Percentiles rank a stretch among this genome's conserved stretches.
These are phyloP conservation scores for Mamestra configurata DNA, from an alignment of 1,140 invertebrate genomes.

Conservation along the genomic window DNA sequence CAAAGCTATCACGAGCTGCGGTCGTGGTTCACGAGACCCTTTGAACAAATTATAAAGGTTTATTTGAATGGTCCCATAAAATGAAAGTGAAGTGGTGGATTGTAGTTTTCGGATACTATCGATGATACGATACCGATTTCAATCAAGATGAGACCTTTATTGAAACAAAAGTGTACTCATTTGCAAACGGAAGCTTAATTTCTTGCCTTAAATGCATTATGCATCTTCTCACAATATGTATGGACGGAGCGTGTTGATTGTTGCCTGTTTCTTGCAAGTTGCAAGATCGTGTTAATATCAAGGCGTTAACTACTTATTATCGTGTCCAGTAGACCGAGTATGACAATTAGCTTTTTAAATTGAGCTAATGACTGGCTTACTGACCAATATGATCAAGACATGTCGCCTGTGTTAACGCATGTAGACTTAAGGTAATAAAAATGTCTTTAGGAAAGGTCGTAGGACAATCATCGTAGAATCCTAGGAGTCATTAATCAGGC, in stretches of 20 bases:
- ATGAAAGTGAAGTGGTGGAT: too few relatives aligned
- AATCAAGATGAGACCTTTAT: background rate
- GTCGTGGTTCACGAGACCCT: too few relatives aligned
- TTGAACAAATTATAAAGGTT: too few relatives aligned
- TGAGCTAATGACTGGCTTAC: background rate
- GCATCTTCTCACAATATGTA: background rate
- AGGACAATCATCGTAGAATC: background rate
- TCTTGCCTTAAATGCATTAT: slow-evolving; percentile 21
- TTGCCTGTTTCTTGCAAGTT: background rate
- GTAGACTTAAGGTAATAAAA: background rate
- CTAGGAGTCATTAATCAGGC: too few relatives aligned
- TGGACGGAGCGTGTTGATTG: background rate
- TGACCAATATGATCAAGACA: background rate
- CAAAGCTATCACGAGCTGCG: too few relatives aligned
- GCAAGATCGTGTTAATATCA: background rate
- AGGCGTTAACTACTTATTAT: background rate
- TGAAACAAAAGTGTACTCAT: background rate
- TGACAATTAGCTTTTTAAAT: slow-evolving; percentile 3
- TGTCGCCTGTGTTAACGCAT: background rate
- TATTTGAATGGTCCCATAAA: too few relatives aligned
- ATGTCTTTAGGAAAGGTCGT: background rate
- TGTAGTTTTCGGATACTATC: too few relatives aligned
- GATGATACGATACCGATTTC: too few relatives aligned
- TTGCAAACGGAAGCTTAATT: background rate
- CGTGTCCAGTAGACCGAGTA: background rate